Evolutionary conservation across 2,797 vertebrate genomes (phyloP), one percentile per base, ranked within the genome.

Genomic region (Notolepis coatsorum): DNA sequence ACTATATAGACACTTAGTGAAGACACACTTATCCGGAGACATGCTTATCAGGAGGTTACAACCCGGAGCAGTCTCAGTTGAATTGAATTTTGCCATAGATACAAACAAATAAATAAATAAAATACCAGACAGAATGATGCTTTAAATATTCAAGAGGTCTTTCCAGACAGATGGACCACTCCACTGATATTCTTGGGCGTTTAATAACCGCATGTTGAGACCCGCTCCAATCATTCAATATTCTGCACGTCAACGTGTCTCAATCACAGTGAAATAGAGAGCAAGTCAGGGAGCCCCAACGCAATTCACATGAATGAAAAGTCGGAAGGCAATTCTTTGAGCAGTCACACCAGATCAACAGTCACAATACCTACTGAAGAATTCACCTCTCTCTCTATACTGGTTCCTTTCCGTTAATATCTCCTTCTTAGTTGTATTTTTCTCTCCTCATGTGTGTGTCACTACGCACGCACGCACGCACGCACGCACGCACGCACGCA

Each of bases 381-480:
- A 47, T n/a, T 25, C 24, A 18, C 7, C 10, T 17, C 42, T 18
- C 41, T 20, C 27, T 38, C 9, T 8, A 20, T 15, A 3, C 15
- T 18, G 8, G 7, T 18, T 23, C 18, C 41, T 3, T 6, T 7
- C 37, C 13, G 18, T 15, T 33, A 28, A 35, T 51, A 9, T 28
- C n/a, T 33, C 38, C 17, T n/a, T 31, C 41, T 31, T 1, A 9
- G 2, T 4, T 17, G 7, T 23, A 6, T 33, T 13, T 24, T 5
- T 12, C 24, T 24, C 15, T 24, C 18, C 30, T 5, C 42, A 7
- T 21, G 6, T 27, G 23, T 28, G 3, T 28, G 3, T n/a, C 23
- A 18, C 30, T 58, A 68, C 72, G 62, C 65, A 65, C 71, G 71
- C 63, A 30, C 56, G 31, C 65, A 61, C 75, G 81, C 74, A n/a